Evolutionary conservation across 1,140 invertebrate species (phyloP).

Genomic region (Drosophila pseudoananassae): DNA sequence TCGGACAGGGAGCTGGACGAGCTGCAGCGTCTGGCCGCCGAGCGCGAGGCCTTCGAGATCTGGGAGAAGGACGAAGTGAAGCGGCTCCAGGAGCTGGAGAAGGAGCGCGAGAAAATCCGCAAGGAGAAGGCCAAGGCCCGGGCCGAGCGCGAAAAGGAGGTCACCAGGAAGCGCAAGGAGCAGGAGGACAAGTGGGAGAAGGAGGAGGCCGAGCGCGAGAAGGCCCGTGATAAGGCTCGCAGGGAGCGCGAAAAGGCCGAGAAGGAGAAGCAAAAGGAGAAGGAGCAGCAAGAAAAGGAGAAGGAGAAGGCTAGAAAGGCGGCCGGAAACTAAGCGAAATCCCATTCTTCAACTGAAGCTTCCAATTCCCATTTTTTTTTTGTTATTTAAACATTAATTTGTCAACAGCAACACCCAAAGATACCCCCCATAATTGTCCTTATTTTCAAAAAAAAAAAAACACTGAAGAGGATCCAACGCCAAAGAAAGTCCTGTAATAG

Average conservation of each 20-base stretch:
- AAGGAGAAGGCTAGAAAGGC: slow-evolving; percentile 42
- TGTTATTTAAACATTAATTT: slow-evolving; percentile 1
- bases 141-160: slow-evolving; percentile 32
- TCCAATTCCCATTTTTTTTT: background rate
- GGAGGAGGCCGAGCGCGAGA: slow-evolving; percentile 51
- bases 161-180: slow-evolving; percentile 14
- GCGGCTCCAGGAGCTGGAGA: slow-evolving; percentile 48
- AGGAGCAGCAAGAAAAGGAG: slow-evolving; percentile 42
- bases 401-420: slow-evolving; percentile 2
- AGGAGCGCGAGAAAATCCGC: slow-evolving; percentile 39
- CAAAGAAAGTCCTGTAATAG: background rate
- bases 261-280: slow-evolving; percentile 40
- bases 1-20: slow-evolving; percentile 50
- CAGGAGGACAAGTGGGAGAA: slow-evolving; percentile 33
- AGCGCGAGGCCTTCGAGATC: slow-evolving; percentile 54
- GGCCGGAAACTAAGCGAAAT: background rate
- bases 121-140: slow-evolving; percentile 47
- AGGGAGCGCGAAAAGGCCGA: slow-evolving; percentile 45
- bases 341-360: background rate
- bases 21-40: slow-evolving; percentile 30
- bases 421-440: background rate
- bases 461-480: background rate
- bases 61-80: slow-evolving; percentile 64
- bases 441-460: background rate
- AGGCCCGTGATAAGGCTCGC: slow-evolving; percentile 34